Conservation (phyloP, 1,140 invertebrate genomes). For the Hyposmocoma kahamanoa region DNA sequence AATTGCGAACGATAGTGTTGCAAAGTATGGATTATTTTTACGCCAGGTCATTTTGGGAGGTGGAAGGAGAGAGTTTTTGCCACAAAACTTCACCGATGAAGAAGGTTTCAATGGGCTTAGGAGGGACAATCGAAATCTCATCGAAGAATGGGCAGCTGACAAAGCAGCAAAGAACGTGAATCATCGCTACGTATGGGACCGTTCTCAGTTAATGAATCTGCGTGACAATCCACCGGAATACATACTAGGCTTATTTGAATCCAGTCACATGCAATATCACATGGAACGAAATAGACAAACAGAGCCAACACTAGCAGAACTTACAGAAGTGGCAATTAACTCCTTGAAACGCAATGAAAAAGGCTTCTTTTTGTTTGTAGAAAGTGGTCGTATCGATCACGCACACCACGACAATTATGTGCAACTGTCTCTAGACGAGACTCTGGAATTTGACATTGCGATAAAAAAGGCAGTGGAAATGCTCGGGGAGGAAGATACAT, state of each 20-base stretch:
- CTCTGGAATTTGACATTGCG: conserved; percentile 62
- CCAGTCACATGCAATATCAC: conserved; percentile 41
- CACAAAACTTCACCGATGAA: conserved; percentile 67
- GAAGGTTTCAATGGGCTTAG: conserved; percentile 78
- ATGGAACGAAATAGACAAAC: conserved; percentile 59
- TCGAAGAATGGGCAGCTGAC: conserved; percentile 35
- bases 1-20: no score
- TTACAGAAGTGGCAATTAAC: conserved; percentile 84
- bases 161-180: conserved; percentile 74
- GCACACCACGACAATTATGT: conserved; percentile 83
- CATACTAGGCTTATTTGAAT: conserved; percentile 76
- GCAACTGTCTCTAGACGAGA: conserved; percentile 77
- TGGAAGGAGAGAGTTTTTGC: conserved; percentile 71
- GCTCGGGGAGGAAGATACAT: conserved; percentile 79
- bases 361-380: conserved; percentile 89
- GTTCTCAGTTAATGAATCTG: conserved; percentile 77
- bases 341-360: conserved; percentile 83
- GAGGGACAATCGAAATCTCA: conserved; percentile 66
- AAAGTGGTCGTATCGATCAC: conserved; percentile 87
- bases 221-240: conserved; percentile 78
- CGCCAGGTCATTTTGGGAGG: conserved; percentile 76
- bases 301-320: conserved; percentile 83
- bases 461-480: conserved; percentile 75
- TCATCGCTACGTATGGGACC: conserved; percentile 77
- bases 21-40: neutral